Evolutionary conservation across 2,113 vertebrate genomes (phyloP), one percentile per base, ranked within the genome.

Genomic region (Corythaeola cristata): DNA sequence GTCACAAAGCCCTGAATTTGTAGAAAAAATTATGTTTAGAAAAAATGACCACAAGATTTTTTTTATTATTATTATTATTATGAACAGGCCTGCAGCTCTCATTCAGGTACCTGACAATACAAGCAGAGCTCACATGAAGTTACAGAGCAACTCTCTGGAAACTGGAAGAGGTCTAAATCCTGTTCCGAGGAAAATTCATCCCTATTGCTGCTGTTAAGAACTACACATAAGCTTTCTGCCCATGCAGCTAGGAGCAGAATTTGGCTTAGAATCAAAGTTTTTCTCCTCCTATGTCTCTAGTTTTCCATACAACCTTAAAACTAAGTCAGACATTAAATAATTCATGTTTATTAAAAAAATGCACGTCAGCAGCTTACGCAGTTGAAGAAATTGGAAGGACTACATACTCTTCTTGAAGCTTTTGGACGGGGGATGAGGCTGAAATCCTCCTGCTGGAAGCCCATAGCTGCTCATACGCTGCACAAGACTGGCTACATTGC

Each of bases 401-500:
- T 90, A 98, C 99, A n/a, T 98, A 99, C 99, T 99, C 96, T 98
- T 99, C 92, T 98, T 98, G 86, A 98, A 92, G 95, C 90, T 56
- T 97, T 98, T 97, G 94, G 98, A 96, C 0, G 98, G 98, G 18
- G 98, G 98, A 62, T 98, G 98, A 64, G 98, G 99, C 91, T 98
- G 99, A 97, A 99, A 98, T 92, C 98, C 99, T 55, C 99, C 99
- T 12, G 98, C 98, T n/a, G 99, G 99, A 95, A 99, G 98, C 72
- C 99, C 99, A 12, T 99, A 99, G 37, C 91, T 98, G 95, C 99
- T 99, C 97, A 99, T 99, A 68, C 99, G 98, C 90, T 99, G 99
- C 58, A 99, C 99, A 85, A 99, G 98, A 78, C 98, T 98, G 66
- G 99, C 99, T 60, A 99, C 99, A 24, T 99, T 99, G 63, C 99